phyloP scores from a whole-genome alignment of 2,888 invertebrate species.

The Norana najaformis region DNA sequence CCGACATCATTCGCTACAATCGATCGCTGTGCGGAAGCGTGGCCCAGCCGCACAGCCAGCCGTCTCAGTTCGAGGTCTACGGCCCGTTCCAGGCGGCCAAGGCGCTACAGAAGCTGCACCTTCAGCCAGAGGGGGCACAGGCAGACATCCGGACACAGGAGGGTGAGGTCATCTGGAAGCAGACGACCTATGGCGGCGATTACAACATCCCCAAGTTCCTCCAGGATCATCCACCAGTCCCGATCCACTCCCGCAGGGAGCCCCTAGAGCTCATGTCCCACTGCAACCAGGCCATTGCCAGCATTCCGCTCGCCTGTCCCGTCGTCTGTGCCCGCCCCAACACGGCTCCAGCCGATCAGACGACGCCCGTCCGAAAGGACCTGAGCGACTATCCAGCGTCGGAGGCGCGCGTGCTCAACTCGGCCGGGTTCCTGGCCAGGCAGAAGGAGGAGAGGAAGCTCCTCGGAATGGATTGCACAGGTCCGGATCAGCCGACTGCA shows the following conservation, averaged over 20 bases:
- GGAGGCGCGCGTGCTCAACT: constrained; percentile 34
- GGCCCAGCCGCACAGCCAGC: constrained; percentile 41
- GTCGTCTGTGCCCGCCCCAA: not conserved
- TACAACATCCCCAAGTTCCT: constrained; percentile 59
- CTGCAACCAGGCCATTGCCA: constrained; percentile 53
- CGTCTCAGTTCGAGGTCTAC: constrained; percentile 41
- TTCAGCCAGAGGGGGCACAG: constrained; percentile 50
- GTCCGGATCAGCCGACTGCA: not conserved
- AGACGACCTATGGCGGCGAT: constrained; percentile 51
- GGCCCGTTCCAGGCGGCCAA: constrained; percentile 37
- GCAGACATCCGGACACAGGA: constrained; percentile 51
- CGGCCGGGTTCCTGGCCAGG: constrained; percentile 50
- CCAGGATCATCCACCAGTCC: constrained; percentile 53
- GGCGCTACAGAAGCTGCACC: constrained; percentile 48
- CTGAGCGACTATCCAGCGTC: constrained; percentile 19
- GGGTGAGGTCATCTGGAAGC: constrained; percentile 50
- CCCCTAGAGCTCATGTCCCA: constrained; percentile 54
- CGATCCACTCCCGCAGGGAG: constrained; percentile 51
- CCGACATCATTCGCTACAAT: constrained; percentile 49
- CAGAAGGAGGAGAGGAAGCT: not conserved
- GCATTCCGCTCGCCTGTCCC: constrained; percentile 38
- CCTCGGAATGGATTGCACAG: not conserved
- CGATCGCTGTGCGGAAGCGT: constrained; percentile 48
- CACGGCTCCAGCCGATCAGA: not conserved
- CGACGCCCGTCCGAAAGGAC: not conserved